Percentiles rank a stretch among this genome's conserved stretches.
Evolutionary conservation across 2,888 invertebrate species (phyloP).

Genomic region (Cryptosula pallasiana): DNA sequence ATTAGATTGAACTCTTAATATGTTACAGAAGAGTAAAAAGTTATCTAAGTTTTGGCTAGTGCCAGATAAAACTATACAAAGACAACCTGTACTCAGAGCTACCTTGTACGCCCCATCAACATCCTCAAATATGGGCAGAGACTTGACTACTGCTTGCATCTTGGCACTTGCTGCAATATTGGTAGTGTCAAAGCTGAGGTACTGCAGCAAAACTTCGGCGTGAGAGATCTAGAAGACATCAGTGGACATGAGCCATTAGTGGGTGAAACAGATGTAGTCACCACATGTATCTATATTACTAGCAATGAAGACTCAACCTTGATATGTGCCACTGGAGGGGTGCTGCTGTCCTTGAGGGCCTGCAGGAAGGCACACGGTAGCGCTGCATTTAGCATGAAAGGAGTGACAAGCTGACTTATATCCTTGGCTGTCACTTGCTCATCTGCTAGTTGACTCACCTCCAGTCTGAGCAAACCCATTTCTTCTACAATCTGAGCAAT

Average conservation of each 20-base stretch:
- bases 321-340: background rate
- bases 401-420: background rate
- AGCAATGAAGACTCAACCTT: too few relatives aligned
- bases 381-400: constrained; percentile 23
- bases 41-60: too few relatives aligned
- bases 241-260: too few relatives aligned
- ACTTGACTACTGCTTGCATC: background rate
- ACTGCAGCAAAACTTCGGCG: constrained; percentile 19
- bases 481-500: background rate
- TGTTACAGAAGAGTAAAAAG: too few relatives aligned
- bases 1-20: too few relatives aligned
- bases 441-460: background rate
- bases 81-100: too few relatives aligned
- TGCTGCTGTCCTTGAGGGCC: background rate
- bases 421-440: background rate
- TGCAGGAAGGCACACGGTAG: constrained; percentile 21
- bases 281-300: too few relatives aligned
- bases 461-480: background rate
- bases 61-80: too few relatives aligned
- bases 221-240: constrained; percentile 4
- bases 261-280: too few relatives aligned
- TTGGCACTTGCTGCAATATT: background rate
- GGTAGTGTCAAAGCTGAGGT: constrained; percentile 2
- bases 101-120: constrained; percentile 22
- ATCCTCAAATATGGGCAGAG: constrained; percentile 24